Base-by-base conservation (phyloP, 2,888 invertebrate genomes). In the Anoncus sp. region DNA sequence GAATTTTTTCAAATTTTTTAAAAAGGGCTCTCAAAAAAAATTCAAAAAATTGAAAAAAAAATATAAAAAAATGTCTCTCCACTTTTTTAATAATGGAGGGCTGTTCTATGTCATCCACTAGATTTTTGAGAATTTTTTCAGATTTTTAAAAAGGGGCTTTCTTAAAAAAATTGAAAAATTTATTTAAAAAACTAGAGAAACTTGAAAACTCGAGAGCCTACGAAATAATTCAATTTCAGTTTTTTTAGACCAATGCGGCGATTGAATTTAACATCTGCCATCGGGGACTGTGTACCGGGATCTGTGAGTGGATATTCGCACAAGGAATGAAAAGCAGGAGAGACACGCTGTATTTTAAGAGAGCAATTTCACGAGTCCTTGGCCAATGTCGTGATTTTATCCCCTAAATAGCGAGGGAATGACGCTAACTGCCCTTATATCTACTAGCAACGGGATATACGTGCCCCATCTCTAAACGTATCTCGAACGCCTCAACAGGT, bases 401-500 rank as follows among this genome's bases (percentile, higher is more conserved):
- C 85, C 86, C 86, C 84, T 80, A 83, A 82, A 81, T 80, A 83
- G 77, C 82, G 83, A 47, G 75, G 78, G 83, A 85, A 84, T 86
- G 86, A 85, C 84, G 86, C 84, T 87, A 89, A 90, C 89, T 89
- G 85, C 88, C 87, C 88, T 88, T 86, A 85, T 87, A 86, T 86
- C 86, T 86, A 85, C 86, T 87, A 81, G 81, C 81, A 82, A 81
- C 79, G 76, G 80, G 77, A 83, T 81, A 35, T 51, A 40, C 59
- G 75, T 67, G 75, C 83, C 83, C 81, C 79, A 75, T 75, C 87
- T 85, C 88, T 90, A 90, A 90, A 89, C 87, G 88, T 86, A 89
- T 90, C 89, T 86, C 85, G 85, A 87, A 87, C 89, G 90, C 90
- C 87, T 90, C 90, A 91, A 90, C 90, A 90, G 90, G 90, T 90